Conservation (phyloP, 2,113 vertebrate genomes). For the Sebastes fasciatus region DNA sequence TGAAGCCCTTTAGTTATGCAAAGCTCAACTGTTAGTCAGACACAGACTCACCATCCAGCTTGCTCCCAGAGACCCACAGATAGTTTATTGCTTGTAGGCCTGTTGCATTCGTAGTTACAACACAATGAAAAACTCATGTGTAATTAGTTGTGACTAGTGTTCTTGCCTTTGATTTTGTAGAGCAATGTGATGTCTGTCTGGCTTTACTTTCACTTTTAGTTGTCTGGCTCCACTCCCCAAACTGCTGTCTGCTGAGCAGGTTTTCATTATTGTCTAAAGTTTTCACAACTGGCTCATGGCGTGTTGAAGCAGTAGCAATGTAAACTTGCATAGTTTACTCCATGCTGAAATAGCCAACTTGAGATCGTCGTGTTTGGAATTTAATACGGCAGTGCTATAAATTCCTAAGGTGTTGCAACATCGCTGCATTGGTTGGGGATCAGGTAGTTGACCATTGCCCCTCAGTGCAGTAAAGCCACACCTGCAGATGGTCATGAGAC, state of each 20-base stretch:
- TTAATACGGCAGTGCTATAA: slow-evolving; percentile 32
- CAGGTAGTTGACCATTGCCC: slow-evolving; percentile 60
- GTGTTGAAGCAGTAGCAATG: background rate
- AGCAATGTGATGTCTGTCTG: background rate
- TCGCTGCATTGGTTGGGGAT: slow-evolving; percentile 29
- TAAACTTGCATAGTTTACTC: background rate
- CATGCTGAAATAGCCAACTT: background rate
- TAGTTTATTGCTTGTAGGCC: background rate
- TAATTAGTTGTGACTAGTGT: background rate
- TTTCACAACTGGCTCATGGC: background rate
- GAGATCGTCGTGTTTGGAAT: slow-evolving; percentile 22
- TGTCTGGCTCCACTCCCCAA: background rate
- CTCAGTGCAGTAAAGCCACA: slow-evolving; percentile 58
- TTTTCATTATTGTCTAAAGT: background rate
- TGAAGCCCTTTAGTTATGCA: slow-evolving; percentile 15
- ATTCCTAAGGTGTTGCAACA: slow-evolving; percentile 37
- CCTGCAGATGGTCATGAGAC: slow-evolving; percentile 49
- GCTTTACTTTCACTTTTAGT: slow-evolving; percentile 45
- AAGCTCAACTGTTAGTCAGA: slow-evolving; percentile 10
- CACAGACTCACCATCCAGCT: background rate
- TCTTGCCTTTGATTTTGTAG: slow-evolving; percentile 7
- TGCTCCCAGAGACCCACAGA: background rate
- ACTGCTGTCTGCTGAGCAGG: background rate
- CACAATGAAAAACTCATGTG: background rate
- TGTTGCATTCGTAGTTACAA: background rate